phyloP scores from a whole-genome alignment of 1,140 invertebrate genomes.

The Paraescarpia echinospica region DNA sequence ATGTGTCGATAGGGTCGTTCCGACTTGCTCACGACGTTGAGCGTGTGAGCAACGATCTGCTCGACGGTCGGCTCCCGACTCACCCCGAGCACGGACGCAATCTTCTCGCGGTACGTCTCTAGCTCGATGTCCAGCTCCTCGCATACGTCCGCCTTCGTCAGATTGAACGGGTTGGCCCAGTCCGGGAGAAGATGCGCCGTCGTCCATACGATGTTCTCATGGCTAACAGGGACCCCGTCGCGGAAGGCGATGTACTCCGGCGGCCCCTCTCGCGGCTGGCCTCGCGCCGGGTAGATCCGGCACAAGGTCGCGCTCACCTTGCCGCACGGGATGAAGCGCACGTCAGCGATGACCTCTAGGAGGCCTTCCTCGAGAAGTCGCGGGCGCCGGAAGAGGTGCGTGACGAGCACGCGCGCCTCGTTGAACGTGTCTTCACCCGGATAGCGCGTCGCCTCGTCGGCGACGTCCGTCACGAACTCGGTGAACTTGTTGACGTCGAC shows the following conservation, averaged over 20 bases:
- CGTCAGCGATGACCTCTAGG: constrained; percentile 15
- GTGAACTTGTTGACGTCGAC: constrained; percentile 21
- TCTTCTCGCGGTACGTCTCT: constrained; percentile 14
- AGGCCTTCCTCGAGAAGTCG: constrained; percentile 13
- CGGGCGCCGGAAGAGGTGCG: constrained; percentile 19
- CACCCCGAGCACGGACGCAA: constrained; percentile 12
- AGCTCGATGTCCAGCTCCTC: neutral
- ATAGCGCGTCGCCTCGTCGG: constrained; percentile 17
- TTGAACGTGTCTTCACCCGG: constrained; percentile 25
- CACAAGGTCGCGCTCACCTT: constrained; percentile 16
- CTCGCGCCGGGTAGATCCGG: constrained; percentile 12
- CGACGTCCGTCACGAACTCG: constrained; percentile 25
- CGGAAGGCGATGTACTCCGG: constrained; percentile 27
- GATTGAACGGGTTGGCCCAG: constrained; percentile 27
- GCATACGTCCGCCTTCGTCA: neutral
- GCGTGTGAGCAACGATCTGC: constrained; percentile 21
- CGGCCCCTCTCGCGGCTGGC: neutral
- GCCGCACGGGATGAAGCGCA: constrained; percentile 26
- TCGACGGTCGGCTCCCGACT: constrained; percentile 20
- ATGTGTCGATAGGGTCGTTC: neutral
- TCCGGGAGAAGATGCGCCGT: constrained; percentile 21
- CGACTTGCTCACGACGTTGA: constrained; percentile 20
- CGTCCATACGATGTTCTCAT: constrained; percentile 27
- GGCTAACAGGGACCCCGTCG: constrained; percentile 22
- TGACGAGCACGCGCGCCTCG: constrained; percentile 23